phyloP scores from a whole-genome alignment of 2,113 vertebrate genomes.

The Herpetotheres cachinnans region DNA sequence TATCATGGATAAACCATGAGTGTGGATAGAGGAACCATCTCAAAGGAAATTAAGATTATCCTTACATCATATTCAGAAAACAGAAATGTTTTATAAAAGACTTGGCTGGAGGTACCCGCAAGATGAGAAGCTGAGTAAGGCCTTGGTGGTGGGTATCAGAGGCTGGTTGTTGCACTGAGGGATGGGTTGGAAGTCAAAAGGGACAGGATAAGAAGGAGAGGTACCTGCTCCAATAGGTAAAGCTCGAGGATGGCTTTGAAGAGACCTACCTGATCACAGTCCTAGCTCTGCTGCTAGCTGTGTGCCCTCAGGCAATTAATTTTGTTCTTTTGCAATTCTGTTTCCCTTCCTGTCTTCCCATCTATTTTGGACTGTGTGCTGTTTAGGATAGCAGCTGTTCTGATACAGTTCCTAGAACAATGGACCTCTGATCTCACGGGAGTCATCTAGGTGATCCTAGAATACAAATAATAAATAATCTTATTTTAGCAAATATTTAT shows the following conservation, averaged over 20 bases:
- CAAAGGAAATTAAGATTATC: not conserved
- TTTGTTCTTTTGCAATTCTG: not conserved
- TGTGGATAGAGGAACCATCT: not conserved
- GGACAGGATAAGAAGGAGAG: not conserved
- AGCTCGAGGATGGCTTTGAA: not conserved
- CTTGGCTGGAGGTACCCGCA: not conserved
- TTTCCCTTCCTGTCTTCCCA: not conserved
- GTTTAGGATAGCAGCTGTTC: not conserved
- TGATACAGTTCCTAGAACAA: not conserved
- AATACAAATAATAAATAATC: slow-evolving; percentile 27
- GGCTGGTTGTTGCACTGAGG: not conserved
- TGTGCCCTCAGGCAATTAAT: not conserved
- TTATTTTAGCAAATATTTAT: slow-evolving; percentile 52
- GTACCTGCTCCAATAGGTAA: not conserved
- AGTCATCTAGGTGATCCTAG: not conserved
- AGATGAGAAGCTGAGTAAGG: not conserved
- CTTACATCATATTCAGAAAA: not conserved
- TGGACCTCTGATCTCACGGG: not conserved
- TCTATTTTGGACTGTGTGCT: not conserved
- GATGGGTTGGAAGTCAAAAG: not conserved
- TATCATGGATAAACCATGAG: not conserved
- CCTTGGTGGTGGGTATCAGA: not conserved
- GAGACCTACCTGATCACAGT: not conserved
- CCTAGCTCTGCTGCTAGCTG: not conserved
- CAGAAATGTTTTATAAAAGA: not conserved